These are phyloP conservation scores for Pteronotus mesoamericanus DNA, from an alignment of 2,797 vertebrate genomes.

Conservation along the genomic window DNA sequence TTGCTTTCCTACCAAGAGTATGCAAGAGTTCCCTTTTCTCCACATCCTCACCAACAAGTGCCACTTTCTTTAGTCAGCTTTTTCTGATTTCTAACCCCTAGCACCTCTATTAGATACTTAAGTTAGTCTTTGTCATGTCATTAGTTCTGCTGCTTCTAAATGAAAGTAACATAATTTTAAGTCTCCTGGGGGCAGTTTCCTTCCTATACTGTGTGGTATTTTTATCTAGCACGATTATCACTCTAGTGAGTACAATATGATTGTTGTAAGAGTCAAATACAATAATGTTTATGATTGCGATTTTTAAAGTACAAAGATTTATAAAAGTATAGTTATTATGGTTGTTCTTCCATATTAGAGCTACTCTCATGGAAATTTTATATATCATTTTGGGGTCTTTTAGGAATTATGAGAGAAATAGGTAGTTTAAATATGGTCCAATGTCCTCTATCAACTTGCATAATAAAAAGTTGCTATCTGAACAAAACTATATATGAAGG, in stretches of 20 bases:
- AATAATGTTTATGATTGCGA: background rate
- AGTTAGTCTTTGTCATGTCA: background rate
- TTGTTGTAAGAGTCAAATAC: background rate
- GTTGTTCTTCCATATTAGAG: background rate
- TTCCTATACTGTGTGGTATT: background rate
- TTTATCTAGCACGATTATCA: background rate
- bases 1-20: background rate
- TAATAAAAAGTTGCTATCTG: background rate
- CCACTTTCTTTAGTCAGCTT: background rate
- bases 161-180: background rate
- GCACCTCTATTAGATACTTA: background rate
- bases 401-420: background rate
- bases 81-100: background rate
- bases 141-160: background rate
- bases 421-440: background rate
- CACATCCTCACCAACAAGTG: background rate
- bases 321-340: background rate
- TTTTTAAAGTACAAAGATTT: conserved; percentile 25
- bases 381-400: background rate
- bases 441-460: background rate
- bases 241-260: background rate
- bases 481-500: background rate
- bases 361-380: background rate
- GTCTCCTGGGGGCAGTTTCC: background rate
- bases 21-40: background rate